Base-by-base conservation (phyloP, 2,797 vertebrate genomes). In the Peromyscus nudipes region DNA sequence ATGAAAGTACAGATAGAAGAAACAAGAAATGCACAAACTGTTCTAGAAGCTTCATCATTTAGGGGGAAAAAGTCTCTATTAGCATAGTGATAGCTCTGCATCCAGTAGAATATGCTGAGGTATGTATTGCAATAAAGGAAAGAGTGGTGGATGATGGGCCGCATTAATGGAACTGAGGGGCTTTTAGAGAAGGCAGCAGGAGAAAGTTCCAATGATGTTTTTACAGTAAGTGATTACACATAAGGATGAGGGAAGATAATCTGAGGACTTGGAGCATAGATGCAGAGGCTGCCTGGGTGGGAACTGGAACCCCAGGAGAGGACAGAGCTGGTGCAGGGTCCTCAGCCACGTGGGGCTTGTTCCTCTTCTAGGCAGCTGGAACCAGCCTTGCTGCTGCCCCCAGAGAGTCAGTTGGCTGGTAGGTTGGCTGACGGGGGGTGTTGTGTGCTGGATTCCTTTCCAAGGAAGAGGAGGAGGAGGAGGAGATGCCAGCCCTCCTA, bases 401-500 rank as follows among this genome's bases (percentile, higher is more conserved):
- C 14, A 7, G 81, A 93, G 84, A 88, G 96, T 96, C 97, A 94
- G 95, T 94, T 95, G 96, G 89, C 95, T 94, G 92, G 95, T 85
- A 94, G 96, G 95, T 69, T 96, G 96, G 92, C 97, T 95, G 96
- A 90, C 11, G 37, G 73, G 73, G 77, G 55, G n/a, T 90, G 89
- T n/a, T 96, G 67, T 83, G 85, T 57, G 77, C 81, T 86, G 96
- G 94, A 95, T 97, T 97, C 91, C 93, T 96, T 97, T 91, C 94
- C 95, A 92, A 92, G 96, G 92, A 97, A 86, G 91, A 91, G 96
- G 97, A 96, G 52, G 52, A 55, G 52, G 14, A 55, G 52, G 52
- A 55, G 96, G 94, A 96, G 86, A 91, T 93, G 95, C 96, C 93
- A 96, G 82, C 79, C 88, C 88, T 83, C 94, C 93, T 83, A 83